Evolutionary conservation across 2,113 vertebrate genomes (phyloP), one percentile per base, ranked within the genome.

Genomic region (Cyprinodon brontotheroides): DNA sequence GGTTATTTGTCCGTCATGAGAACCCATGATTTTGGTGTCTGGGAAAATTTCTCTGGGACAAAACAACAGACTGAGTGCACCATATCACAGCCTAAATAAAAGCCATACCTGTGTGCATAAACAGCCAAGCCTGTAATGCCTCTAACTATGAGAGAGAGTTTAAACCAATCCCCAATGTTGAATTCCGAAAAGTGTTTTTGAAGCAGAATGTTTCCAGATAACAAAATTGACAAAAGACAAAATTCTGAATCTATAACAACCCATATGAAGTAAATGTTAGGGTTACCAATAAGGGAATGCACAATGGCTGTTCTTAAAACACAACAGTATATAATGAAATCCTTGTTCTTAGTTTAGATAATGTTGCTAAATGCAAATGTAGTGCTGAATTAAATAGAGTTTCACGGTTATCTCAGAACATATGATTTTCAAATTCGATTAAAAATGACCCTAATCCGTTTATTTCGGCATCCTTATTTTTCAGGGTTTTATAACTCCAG

Each of bases 81-180:
- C 69, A 7, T 22, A 50, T 36, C 20, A 17, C 41, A 0, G 6
- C 72, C 37, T 14, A 57, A 36, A 20, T 39, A n/a, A 15, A 65
- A 37, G 48, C 11, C 15, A 38, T 1, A n/a, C 38, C 36, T 61
- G 57, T 41, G 63, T 67, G 61, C 40, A 41, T 11, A 66, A 36
- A 66, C 72, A 20, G 50, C 11, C 72, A 60, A 20, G 63, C 57
- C 39, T 66, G 63, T 60, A n/a, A 74, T 60, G n/a, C 3, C 50
- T 37, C 15, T 15, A 57, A 22, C 39, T 45, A 57, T 50, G 40
- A 63, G 29, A 40, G 60, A 50, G 59, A 77, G 65, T 47, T 12
- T 50, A 22, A 37, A 70, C 20, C 65, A 65, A 67, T 59, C 20
- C 61, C 39, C 43, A 7, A 15, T 11, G 15, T 29, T 29, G 29